Percentiles rank a stretch among this genome's conserved stretches.
Evolutionary conservation across 2,113 vertebrate genomes (phyloP).

Genomic region (Phyllopteryx taeniolatus): DNA sequence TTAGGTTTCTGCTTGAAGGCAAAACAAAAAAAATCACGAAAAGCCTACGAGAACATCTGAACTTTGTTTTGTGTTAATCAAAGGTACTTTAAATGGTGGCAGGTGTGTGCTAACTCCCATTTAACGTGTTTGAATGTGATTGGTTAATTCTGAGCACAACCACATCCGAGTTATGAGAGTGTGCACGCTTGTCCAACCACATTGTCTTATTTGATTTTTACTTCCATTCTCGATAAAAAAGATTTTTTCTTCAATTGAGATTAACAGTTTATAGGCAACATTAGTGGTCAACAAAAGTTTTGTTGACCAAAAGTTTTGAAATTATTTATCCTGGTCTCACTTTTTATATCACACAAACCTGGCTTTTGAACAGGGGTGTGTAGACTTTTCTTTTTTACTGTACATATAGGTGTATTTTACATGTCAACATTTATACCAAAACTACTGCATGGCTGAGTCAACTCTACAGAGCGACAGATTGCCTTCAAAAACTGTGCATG

Average conservation of each 20-base stretch:
- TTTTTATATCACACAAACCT: neutral
- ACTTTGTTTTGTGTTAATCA: no score
- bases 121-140: neutral
- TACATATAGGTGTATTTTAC: conserved; percentile 9
- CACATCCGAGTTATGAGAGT: neutral
- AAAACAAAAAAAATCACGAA: neutral
- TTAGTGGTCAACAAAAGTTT: neutral
- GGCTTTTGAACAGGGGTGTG: neutral
- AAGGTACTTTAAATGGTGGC: no score
- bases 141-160: neutral
- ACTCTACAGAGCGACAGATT: conserved; percentile 27
- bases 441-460: conserved; percentile 1
- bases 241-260: neutral
- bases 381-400: neutral
- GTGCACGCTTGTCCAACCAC: neutral
- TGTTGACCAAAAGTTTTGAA: neutral
- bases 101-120: no score
- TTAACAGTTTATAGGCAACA: neutral
- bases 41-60: neutral
- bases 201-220: neutral
- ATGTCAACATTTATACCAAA: conserved; percentile 25
- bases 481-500: conserved; percentile 13
- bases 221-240: neutral
- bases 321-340: neutral
- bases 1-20: neutral